Percentiles rank a stretch among this genome's conserved stretches.
Evolutionary conservation across 2,888 invertebrate species (phyloP).

Genomic region (Nomada lathburiana): DNA sequence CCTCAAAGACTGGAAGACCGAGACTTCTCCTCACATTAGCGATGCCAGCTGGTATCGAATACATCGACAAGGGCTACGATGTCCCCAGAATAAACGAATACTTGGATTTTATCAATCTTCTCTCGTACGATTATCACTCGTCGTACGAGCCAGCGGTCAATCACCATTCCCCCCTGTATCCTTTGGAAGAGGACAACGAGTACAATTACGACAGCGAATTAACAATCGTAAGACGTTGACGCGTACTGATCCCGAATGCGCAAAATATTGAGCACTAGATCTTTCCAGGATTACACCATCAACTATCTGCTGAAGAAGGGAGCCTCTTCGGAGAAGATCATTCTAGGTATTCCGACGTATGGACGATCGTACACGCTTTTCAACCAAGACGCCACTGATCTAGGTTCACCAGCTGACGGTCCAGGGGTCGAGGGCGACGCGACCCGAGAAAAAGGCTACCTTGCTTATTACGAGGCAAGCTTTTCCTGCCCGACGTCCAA

Average conservation of each 20-base stretch:
- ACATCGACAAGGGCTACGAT: constrained; percentile 97
- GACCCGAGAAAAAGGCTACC: constrained; percentile 95
- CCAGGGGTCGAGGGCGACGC: constrained; percentile 96
- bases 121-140: constrained; percentile 97
- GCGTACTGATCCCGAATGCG: background rate
- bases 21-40: constrained; percentile 95
- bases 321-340: constrained; percentile 91
- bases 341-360: constrained; percentile 95
- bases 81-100: constrained; percentile 94
- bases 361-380: constrained; percentile 95
- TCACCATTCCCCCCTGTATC: constrained; percentile 94
- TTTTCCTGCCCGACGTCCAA: background rate
- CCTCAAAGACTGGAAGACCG: constrained; percentile 92
- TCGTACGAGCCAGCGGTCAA: constrained; percentile 96
- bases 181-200: constrained; percentile 92
- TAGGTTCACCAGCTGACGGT: constrained; percentile 95
- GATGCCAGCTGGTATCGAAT: constrained; percentile 96
- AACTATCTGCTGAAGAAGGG: constrained; percentile 92
- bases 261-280: background rate
- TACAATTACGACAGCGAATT: constrained; percentile 95
- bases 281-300: constrained; percentile 92
- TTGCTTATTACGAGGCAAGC: constrained; percentile 95
- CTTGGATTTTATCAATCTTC: constrained; percentile 95
- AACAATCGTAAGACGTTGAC: constrained; percentile 91
- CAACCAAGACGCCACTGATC: constrained; percentile 92